Percentiles rank a stretch among this genome's conserved stretches.
Conservation (phyloP, 2,888 invertebrate genomes). For the Pycnomerus fuliginosus region DNA sequence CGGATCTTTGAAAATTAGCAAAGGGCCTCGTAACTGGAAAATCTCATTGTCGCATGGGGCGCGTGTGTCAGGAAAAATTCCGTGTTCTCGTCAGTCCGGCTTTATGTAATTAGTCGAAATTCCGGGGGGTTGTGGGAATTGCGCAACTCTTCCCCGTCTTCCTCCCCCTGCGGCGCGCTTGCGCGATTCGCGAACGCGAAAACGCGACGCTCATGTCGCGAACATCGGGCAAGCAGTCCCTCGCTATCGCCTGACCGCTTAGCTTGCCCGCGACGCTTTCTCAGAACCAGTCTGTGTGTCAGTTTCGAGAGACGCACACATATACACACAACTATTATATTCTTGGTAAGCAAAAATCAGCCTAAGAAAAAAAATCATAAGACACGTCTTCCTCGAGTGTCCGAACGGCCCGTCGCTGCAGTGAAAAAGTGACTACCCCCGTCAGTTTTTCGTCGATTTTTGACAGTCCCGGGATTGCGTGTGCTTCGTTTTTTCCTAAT, state of each 20-base stretch:
- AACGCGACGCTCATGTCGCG: conserved; percentile 51
- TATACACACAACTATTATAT: conserved; percentile 11
- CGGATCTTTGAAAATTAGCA: too few species aligned
- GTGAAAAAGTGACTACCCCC: too few species aligned
- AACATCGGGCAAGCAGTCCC: conserved; percentile 48
- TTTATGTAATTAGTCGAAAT: conserved; percentile 32
- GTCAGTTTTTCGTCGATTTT: too few species aligned
- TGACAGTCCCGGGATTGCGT: conserved; percentile 14
- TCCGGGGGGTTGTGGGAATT: conserved; percentile 41
- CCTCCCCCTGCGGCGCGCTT: conserved; percentile 37
- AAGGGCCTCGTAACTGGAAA: background rate
- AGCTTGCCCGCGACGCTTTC: conserved; percentile 54
- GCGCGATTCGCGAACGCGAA: conserved; percentile 33
- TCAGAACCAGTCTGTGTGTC: conserved; percentile 51
- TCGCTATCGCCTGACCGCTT: conserved; percentile 55
- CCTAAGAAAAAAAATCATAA: conserved; percentile 8
- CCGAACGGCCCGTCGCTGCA: conserved; percentile 5
- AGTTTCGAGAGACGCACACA: conserved; percentile 52
- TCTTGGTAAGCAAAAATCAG: conserved; percentile 6
- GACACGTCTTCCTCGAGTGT: conserved; percentile 10
- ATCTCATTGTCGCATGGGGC: background rate
- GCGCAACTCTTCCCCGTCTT: conserved; percentile 43
- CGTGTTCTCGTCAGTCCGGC: conserved; percentile 15
- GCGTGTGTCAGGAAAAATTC: conserved; percentile 9
- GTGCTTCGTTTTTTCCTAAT: conserved; percentile 20